Evolutionary conservation across 2,113 vertebrate genomes (phyloP).

Genomic region (rat (Rattus norvegicus)): GRCr8 NC_086032.1:63170001-63170500

Average conservation of each 20-base stretch:
- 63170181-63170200: slow-evolving; percentile 58
- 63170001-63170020: not conserved
- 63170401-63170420: slow-evolving; percentile 70
- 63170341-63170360: slow-evolving; percentile 75
- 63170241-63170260: slow-evolving; percentile 78
- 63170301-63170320: slow-evolving; percentile 79
- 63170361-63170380: slow-evolving; percentile 68
- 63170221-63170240: slow-evolving; percentile 78
- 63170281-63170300: slow-evolving; percentile 83
- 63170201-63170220: slow-evolving; percentile 72
- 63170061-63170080: not conserved
- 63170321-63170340: slow-evolving; percentile 77
- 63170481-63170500: slow-evolving; percentile 58
- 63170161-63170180: slow-evolving; percentile 50
- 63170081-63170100: not conserved
- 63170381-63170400: slow-evolving; percentile 74
- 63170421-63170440: slow-evolving; percentile 45
- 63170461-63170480: slow-evolving; percentile 48
- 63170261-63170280: slow-evolving; percentile 87
- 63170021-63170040: not conserved
- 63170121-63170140: not conserved
- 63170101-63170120: not conserved
- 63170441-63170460: slow-evolving; percentile 26
- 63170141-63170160: not conserved
- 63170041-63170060: not conserved